Conservation (phyloP, 2,113 vertebrate genomes). For the Nothocercus nigrocapillus region DNA sequence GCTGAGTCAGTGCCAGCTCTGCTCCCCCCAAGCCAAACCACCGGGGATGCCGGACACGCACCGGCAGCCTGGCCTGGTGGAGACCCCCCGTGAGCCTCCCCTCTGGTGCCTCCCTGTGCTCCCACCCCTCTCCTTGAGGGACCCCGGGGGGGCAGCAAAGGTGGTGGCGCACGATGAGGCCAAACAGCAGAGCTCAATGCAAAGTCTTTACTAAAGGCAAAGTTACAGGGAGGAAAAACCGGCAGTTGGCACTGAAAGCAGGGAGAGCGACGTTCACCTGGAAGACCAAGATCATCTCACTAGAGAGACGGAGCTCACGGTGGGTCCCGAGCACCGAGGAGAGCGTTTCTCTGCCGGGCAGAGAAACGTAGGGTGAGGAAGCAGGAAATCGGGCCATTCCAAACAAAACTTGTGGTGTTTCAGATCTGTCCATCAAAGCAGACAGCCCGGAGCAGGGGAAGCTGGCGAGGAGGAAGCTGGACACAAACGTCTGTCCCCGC, state of each 20-base stretch:
- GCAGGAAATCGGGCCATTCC: too few species aligned
- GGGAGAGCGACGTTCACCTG: background rate
- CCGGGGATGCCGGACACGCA: rapidly evolving
- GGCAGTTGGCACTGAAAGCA: background rate
- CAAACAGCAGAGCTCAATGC: background rate
- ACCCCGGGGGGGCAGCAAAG: background rate
- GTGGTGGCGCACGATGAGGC: background rate
- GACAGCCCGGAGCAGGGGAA: rapidly evolving
- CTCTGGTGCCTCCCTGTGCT: too few species aligned
- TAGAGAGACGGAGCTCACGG: background rate
- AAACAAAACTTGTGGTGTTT: background rate
- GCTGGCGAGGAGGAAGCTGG: too few species aligned
- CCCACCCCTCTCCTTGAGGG: too few species aligned
- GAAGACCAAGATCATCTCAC: background rate
- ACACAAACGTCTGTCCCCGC: rapidly evolving
- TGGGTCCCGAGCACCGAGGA: background rate
- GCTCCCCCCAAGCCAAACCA: background rate
- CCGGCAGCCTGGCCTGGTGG: too few species aligned
- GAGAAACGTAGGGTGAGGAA: background rate
- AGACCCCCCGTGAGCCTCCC: too few species aligned
- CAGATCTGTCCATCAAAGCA: background rate
- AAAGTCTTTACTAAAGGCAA: conserved; percentile 28
- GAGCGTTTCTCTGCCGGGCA: background rate
- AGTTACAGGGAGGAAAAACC: background rate
- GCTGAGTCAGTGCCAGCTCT: background rate